Evolutionary conservation across 2,888 invertebrate species (phyloP).

Genomic region (Agrilus mali): DNA sequence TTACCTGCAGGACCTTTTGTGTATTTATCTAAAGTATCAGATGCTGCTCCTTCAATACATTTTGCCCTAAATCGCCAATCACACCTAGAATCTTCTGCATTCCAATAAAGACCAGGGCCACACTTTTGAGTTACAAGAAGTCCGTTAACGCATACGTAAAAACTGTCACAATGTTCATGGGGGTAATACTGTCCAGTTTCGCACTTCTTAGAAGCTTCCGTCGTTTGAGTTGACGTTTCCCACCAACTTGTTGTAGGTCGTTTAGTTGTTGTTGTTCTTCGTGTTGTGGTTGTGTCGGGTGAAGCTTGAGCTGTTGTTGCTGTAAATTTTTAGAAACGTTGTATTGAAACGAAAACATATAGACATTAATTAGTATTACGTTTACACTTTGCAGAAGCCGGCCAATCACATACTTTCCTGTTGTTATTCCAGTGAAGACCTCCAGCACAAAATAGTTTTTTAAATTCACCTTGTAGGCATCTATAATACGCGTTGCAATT

Average conservation of each 20-base stretch:
- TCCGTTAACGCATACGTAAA: constrained; percentile 67
- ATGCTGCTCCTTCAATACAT: constrained; percentile 34
- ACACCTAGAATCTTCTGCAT: constrained; percentile 50
- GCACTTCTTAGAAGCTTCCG: constrained; percentile 32
- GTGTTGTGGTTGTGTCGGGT: constrained; percentile 13
- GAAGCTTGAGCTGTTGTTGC: constrained; percentile 4
- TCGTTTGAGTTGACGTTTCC: not conserved
- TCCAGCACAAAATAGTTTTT: constrained; percentile 62
- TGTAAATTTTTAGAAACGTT: no score
- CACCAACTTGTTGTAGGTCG: constrained; percentile 2
- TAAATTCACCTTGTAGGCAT: constrained; percentile 60
- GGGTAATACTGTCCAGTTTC: constrained; percentile 63
- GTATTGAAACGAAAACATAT: no score
- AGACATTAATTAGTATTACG: constrained; percentile 1
- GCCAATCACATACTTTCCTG: constrained; percentile 69
- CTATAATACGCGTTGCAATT: constrained; percentile 68
- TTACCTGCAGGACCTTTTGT: constrained; percentile 6
- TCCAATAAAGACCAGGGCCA: constrained; percentile 66
- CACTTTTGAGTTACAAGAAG: constrained; percentile 57
- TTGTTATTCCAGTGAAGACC: constrained; percentile 68
- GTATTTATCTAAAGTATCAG: constrained; percentile 8
- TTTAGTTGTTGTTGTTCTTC: constrained; percentile 13
- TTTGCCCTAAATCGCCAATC: constrained; percentile 60
- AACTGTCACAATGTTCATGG: constrained; percentile 59
- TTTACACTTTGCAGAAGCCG: constrained; percentile 55